Percentiles rank a stretch among this genome's conserved stretches.
These are phyloP conservation scores for Macropus fuliginosus DNA, from an alignment of 2,797 vertebrate species.

Conservation along the genomic window DNA sequence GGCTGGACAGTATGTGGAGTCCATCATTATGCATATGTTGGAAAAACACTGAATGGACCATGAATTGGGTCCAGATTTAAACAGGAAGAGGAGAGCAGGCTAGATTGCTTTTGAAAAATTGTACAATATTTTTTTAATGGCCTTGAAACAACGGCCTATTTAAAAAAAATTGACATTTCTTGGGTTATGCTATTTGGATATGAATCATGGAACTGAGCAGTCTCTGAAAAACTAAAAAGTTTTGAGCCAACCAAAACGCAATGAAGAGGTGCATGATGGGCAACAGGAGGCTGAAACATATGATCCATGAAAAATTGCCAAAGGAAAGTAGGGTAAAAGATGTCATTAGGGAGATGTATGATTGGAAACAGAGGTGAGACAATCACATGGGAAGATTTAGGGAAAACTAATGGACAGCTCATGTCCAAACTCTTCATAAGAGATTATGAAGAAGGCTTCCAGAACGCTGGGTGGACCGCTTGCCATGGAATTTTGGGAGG, in stretches of 20 bases:
- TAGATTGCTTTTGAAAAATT: background rate
- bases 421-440: background rate
- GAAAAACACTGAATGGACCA: background rate
- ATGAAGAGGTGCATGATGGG: background rate
- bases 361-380: background rate
- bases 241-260: background rate
- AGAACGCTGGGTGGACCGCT: background rate
- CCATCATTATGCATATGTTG: background rate
- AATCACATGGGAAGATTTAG: background rate
- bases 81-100: background rate
- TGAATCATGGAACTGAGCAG: background rate
- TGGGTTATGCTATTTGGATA: background rate
- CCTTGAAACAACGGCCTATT: background rate
- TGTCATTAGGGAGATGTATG: background rate
- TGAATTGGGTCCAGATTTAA: background rate
- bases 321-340: background rate
- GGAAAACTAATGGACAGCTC: background rate
- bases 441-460: background rate
- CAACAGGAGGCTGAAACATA: background rate
- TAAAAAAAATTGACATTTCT: background rate
- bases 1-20: background rate
- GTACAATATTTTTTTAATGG: background rate
- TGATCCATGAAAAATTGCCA: background rate
- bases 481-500: background rate
- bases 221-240: background rate